Percentiles rank a stretch among this genome's conserved stretches.
Evolutionary conservation across 2,113 vertebrate genomes (phyloP).

Genomic region (Melanerpes formicivorus): DNA sequence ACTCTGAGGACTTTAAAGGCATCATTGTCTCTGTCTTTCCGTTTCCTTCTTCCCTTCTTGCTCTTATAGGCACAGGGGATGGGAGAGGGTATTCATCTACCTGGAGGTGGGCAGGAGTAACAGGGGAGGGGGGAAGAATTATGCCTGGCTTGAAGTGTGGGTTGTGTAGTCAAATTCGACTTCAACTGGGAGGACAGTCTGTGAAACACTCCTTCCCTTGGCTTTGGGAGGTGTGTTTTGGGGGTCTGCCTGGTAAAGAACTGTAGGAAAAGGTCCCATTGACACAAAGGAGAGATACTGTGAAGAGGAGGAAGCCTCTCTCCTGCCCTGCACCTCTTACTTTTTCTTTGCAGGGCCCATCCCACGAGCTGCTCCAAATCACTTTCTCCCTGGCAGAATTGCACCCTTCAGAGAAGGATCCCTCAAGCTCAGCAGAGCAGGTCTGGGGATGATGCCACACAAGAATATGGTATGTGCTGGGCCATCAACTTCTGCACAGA

Average conservation of each 20-base stretch:
- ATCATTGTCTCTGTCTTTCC: background rate
- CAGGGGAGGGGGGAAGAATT: background rate
- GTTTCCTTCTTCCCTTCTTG: slow-evolving; percentile 12
- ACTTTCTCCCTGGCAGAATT: background rate
- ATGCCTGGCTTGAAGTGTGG: background rate
- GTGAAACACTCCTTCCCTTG: background rate
- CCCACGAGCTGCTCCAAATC: background rate
- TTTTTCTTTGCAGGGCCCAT: background rate
- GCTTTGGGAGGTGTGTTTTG: background rate
- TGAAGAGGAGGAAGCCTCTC: slow-evolving; percentile 2
- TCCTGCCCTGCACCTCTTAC: background rate
- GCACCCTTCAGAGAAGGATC: background rate
- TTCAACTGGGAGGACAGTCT: background rate
- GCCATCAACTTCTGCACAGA: background rate
- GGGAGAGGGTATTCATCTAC: background rate
- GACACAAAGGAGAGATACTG: slow-evolving; percentile 7
- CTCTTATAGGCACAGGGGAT: background rate
- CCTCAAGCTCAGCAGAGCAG: background rate
- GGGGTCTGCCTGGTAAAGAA: background rate
- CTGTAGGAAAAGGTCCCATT: background rate
- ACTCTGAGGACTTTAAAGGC: background rate
- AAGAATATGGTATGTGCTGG: background rate
- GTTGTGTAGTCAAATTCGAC: background rate
- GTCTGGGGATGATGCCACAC: background rate
- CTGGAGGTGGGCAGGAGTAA: background rate